Base-by-base conservation (phyloP, 2,113 vertebrate species). In the Lucifuga dentata region DNA sequence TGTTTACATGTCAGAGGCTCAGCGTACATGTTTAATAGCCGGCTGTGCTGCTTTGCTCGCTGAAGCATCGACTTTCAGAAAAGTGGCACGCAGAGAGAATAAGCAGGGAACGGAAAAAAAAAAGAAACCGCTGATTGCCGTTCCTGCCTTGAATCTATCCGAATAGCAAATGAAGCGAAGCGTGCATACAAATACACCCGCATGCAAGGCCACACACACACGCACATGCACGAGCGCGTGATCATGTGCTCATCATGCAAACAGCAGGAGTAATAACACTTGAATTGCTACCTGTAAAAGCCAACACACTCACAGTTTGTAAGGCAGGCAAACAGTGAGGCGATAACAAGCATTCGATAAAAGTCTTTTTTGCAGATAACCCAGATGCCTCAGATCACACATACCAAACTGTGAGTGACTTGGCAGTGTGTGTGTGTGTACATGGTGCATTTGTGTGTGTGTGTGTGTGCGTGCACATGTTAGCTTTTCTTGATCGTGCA, bases 281-380 rank as follows among this genome's bases (percentile, higher is more conserved):
- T 2, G 6, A 46, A n/a, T 40, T 29, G 26, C 2, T 32, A n/a
- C 36, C 1, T 15, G 13, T 39, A 9, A 43, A 49, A 15, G 39
- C 26, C 16, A 49, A 56, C 29, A 48, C 35, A 41, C 39, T 39
- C 10, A 5, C 39, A 3, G 7, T 15, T 11, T 10, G 36, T 57
- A 20, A 8, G 5, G 16, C 16, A 44, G 23, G 10, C 32, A 32
- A 11, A 24, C 26, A 43, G 56, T 32, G 20, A 62, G 55, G 44
- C 41, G 68, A 58, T 76, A 72, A 86, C 72, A 57, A 60, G 64
- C 32, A 35, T 0, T 0, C 79, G 62, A 84, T 69, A 69, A 75
- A 75, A 61, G 48, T 26, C 7, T 43, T 51, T 51, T 53, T 78
- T 39, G 57, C 21, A 67, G 78, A 86, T 82, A 85, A 78, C 70